Evolutionary conservation across 2,113 vertebrate genomes (phyloP).

Genomic region (Dromiciops gliroides): DNA sequence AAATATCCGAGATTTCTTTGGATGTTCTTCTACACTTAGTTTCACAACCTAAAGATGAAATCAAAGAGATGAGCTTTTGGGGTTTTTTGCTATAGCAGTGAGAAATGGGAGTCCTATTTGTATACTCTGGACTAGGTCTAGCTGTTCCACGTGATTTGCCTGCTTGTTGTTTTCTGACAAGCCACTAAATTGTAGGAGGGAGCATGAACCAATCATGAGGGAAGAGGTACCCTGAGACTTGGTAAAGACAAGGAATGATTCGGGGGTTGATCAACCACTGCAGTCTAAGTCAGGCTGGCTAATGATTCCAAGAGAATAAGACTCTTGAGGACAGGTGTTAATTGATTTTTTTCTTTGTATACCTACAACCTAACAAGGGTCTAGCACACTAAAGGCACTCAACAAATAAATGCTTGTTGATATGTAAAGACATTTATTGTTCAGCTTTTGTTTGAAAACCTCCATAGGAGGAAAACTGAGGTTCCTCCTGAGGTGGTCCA

Average conservation of each 20-base stretch:
- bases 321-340: neutral
- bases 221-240: neutral
- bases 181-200: neutral
- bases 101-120: neutral
- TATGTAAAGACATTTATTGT: no score
- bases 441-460: neutral
- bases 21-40: neutral
- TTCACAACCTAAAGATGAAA: neutral
- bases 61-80: neutral
- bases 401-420: neutral
- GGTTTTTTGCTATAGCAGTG: neutral
- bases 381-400: neutral
- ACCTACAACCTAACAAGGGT: neutral
- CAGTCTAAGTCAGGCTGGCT: neutral
- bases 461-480: neutral
- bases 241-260: neutral
- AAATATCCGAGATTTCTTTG: neutral
- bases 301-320: neutral
- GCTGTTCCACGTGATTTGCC: neutral
- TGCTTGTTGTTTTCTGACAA: neutral
- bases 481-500: neutral
- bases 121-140: neutral
- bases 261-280: neutral
- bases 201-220: neutral
- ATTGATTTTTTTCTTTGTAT: neutral